Evolutionary conservation across 1,140 invertebrate species (phyloP), one percentile per base, ranked within the genome.

Genomic region (Atta cephalotes): DNA sequence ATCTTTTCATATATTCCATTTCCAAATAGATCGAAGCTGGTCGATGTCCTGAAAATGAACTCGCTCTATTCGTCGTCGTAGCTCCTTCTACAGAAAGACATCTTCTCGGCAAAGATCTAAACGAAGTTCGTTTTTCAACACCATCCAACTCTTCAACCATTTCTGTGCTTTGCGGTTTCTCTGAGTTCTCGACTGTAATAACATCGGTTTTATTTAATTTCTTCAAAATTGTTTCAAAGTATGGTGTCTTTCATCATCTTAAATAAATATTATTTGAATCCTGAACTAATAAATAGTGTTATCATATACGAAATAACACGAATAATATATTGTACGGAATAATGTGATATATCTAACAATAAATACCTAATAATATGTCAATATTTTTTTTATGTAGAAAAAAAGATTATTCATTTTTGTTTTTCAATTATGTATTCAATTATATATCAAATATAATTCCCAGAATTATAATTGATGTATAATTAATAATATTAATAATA

Each of bases 81-180:
- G 87, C 62, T 31, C 76, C 89, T 65, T 94, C 93, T 9, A 93
- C 90, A 0, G 93, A 94, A 49, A 91, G 90, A 74, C 92, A 93
- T 90, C 93, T 91, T 80, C 92, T 89, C 51, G 92, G 92, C 62
- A 92, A 87, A 25, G 91, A 85, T 77, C 91, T 53, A 60, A 82
- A 86, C 14, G 87, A 51, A 10, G 60, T 65, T 63, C 56, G 77
- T 35, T 87, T 88, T 56, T 79, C 81, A 12, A 2, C 53, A 3
- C 53, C 66, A 25, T 90, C 87, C 0, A 14, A 28, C 10, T 39
- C 70, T 3, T 84, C 72, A 3, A 21, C 16, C 49, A n/a, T 49
- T 45, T 60, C 77, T 14, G 28, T n/a, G 18, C 68, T 56, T 0
- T 1, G 77, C n/a, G 63, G 62, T 35, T 82, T 89, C 4, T 86